Evolutionary conservation across 2,888 invertebrate genomes (phyloP).

Genomic region (Ligdia adustata): DNA sequence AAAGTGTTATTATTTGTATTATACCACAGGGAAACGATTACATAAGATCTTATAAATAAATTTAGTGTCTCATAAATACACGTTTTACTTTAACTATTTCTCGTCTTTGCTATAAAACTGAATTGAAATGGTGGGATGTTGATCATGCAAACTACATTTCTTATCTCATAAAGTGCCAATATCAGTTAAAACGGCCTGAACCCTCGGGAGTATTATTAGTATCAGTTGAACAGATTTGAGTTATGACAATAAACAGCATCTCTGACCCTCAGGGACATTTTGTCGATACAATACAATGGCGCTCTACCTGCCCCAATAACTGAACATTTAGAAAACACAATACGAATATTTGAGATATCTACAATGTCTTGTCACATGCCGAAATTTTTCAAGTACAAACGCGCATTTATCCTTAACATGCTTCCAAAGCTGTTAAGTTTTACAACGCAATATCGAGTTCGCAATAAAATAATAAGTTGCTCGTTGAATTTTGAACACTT

Average conservation of each 20-base stretch:
- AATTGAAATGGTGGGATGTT: no score
- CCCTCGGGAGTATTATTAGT: conserved; percentile 46
- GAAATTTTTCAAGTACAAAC: conserved; percentile 18
- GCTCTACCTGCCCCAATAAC: conserved; percentile 58
- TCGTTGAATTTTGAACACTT: conserved; percentile 18
- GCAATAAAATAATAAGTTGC: conserved; percentile 27
- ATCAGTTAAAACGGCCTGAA: conserved; percentile 43
- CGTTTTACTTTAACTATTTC: no score
- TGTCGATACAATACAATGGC: conserved; percentile 50
- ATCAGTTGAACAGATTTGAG: conserved; percentile 50
- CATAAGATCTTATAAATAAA: no score
- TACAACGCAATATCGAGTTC: conserved; percentile 31
- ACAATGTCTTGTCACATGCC: conserved; percentile 43
- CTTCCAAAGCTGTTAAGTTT: conserved; percentile 32
- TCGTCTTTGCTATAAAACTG: no score
- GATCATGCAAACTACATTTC: conserved; percentile 13
- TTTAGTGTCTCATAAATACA: no score
- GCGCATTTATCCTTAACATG: conserved; percentile 30
- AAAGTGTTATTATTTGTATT: no score
- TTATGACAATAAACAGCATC: conserved; percentile 45
- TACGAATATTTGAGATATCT: conserved; percentile 33
- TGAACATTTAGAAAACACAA: conserved; percentile 45
- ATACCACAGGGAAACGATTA: no score
- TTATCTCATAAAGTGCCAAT: conserved; percentile 42
- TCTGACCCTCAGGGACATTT: conserved; percentile 42